These are phyloP conservation scores for Vulpes ferrilata DNA, from an alignment of 2,113 vertebrate species.

Conservation along the genomic window DNA sequence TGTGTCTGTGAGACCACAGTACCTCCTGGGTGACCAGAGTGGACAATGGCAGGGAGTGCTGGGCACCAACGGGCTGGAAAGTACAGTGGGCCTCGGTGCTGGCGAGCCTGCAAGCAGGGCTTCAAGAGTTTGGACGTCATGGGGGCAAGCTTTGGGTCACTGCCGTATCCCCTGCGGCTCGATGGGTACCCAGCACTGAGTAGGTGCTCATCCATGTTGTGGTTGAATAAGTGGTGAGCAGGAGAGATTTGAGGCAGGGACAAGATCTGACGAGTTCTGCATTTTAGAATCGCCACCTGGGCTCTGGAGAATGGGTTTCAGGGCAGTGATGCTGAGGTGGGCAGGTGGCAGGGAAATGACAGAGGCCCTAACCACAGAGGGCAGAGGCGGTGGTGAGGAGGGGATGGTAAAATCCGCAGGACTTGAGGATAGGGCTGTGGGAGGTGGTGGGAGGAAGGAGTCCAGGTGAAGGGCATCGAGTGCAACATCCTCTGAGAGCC, in stretches of 20 bases:
- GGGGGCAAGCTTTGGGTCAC: background rate
- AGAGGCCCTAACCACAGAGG: background rate
- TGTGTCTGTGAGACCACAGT: background rate
- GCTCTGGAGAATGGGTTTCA: background rate
- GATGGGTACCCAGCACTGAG: background rate
- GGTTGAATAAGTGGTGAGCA: background rate
- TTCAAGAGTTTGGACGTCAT: background rate
- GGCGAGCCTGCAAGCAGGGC: rapidly evolving
- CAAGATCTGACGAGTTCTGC: background rate
- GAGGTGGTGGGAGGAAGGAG: background rate
- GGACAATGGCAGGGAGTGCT: background rate
- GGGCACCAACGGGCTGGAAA: background rate
- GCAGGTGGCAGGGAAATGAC: background rate
- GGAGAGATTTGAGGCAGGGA: background rate
- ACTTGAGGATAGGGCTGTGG: rapidly evolving
- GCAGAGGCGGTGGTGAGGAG: background rate
- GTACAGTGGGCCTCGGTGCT: background rate
- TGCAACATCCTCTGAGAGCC: background rate
- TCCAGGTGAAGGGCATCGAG: background rate
- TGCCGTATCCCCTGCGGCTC: background rate
- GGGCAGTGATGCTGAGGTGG: background rate
- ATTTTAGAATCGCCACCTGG: background rate
- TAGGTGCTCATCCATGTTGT: background rate
- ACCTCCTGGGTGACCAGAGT: background rate
- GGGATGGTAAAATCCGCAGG: background rate